phyloP scores from a whole-genome alignment of 2,888 invertebrate species.

The Sepiola atlantica region DNA sequence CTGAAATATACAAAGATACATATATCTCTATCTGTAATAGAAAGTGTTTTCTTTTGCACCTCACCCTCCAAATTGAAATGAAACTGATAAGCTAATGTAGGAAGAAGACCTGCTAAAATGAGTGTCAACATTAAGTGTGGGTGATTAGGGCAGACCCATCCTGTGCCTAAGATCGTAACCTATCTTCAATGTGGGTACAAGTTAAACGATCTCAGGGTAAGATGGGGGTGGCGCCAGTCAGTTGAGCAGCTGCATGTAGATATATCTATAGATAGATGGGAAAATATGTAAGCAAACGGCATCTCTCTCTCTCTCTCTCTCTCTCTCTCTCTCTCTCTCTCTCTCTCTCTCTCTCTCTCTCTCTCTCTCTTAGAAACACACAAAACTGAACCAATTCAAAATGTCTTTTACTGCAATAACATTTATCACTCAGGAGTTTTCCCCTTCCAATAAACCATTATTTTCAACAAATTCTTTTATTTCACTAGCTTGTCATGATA shows the following conservation, averaged over 20 bases:
- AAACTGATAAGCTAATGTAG: background rate
- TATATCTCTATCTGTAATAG: background rate
- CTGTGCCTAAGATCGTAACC: conserved; percentile 47
- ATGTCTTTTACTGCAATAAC: background rate
- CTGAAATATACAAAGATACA: background rate
- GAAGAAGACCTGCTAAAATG: background rate
- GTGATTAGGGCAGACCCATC: conserved; percentile 44
- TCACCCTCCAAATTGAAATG: background rate
- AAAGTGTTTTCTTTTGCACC: background rate
- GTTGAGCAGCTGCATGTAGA: background rate
- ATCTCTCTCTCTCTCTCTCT: conserved; percentile 3
- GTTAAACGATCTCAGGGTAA: conserved; percentile 47
- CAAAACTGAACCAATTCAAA: background rate
- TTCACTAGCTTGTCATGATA: no score
- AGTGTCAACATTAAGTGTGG: conserved; percentile 13
- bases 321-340: no score
- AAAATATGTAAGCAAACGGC: background rate
- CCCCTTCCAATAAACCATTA: no score
- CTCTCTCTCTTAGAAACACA: background rate
- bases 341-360: no score
- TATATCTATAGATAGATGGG: background rate
- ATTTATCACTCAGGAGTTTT: no score
- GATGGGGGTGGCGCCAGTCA: conserved; percentile 42
- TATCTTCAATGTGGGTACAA: conserved; percentile 44
- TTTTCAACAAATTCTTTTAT: no score